phyloP scores from a whole-genome alignment of 1,140 invertebrate species.

The Formica exsecta region DNA sequence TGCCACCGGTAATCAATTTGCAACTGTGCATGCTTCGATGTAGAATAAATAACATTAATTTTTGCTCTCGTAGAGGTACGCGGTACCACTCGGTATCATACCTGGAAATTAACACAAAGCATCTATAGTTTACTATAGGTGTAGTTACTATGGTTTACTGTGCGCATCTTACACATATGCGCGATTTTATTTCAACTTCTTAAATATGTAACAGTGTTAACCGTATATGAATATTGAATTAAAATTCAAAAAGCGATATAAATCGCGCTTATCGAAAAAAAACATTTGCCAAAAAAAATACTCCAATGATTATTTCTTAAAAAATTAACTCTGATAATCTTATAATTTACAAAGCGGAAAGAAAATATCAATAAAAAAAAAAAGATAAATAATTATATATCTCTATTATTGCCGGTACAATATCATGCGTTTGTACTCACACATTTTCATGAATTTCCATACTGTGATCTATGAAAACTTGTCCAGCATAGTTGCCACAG shows the following conservation, averaged over 20 bases:
- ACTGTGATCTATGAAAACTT: constrained; percentile 16
- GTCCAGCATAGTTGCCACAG: not conserved
- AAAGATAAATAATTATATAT: too few species aligned
- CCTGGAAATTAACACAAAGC: not conserved
- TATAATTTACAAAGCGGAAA: too few species aligned
- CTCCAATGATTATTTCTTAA: too few species aligned
- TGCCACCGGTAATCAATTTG: not conserved
- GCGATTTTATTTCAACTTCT: not conserved
- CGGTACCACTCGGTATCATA: constrained; percentile 4
- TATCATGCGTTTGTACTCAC: not conserved
- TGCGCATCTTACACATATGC: not conserved
- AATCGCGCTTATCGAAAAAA: too few species aligned
- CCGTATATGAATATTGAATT: too few species aligned
- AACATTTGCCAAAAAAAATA: too few species aligned
- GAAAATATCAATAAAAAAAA: too few species aligned
- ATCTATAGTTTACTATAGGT: too few species aligned
- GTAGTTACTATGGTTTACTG: not conserved
- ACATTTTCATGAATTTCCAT: not conserved
- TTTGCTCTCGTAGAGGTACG: constrained; percentile 1
- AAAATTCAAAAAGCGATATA: too few species aligned
- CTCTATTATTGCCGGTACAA: too few species aligned
- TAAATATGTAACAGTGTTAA: too few species aligned
- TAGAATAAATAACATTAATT: constrained; percentile 3
- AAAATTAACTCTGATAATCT: too few species aligned
- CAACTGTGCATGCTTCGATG: constrained; percentile 20